phyloP scores from a whole-genome alignment of 2,888 invertebrate genomes.

The Yponomeuta cagnagella region DNA sequence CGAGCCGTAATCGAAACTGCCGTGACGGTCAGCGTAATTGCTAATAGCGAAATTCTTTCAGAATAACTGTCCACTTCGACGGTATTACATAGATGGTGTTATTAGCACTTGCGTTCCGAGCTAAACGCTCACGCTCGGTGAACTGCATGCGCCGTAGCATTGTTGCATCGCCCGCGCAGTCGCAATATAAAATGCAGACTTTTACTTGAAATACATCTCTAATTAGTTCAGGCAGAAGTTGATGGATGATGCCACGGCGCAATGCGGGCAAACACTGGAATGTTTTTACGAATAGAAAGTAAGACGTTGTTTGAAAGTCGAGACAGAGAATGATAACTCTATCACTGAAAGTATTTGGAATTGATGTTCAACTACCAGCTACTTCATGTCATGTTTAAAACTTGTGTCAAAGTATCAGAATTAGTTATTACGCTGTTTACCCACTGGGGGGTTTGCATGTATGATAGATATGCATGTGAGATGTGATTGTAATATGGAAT shows the following conservation, averaged over 20 bases:
- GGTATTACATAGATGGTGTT: neutral
- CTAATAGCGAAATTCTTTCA: slow-evolving; percentile 41
- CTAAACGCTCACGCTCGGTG: neutral
- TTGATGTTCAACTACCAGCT: neutral
- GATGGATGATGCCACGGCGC: slow-evolving; percentile 46
- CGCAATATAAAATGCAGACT: slow-evolving; percentile 12
- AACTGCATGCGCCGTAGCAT: neutral
- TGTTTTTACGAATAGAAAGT: slow-evolving; percentile 13
- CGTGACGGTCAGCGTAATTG: slow-evolving; percentile 53
- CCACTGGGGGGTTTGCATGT: no score
- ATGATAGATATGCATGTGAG: neutral
- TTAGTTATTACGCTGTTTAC: no score
- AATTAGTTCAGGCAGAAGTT: slow-evolving; percentile 47
- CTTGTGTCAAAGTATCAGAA: neutral
- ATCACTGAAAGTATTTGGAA: neutral
- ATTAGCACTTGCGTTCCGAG: neutral
- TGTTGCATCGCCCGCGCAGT: slow-evolving; percentile 3
- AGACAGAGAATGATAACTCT: neutral
- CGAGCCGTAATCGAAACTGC: slow-evolving; percentile 58
- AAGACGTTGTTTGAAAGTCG: slow-evolving; percentile 1
- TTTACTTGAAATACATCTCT: slow-evolving; percentile 29
- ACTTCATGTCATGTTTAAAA: neutral
- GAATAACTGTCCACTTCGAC: neutral
- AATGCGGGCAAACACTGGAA: slow-evolving; percentile 30
- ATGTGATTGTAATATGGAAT: neutral